Conservation (phyloP, 2,113 vertebrate species). For the Nipponia nippon region DNA sequence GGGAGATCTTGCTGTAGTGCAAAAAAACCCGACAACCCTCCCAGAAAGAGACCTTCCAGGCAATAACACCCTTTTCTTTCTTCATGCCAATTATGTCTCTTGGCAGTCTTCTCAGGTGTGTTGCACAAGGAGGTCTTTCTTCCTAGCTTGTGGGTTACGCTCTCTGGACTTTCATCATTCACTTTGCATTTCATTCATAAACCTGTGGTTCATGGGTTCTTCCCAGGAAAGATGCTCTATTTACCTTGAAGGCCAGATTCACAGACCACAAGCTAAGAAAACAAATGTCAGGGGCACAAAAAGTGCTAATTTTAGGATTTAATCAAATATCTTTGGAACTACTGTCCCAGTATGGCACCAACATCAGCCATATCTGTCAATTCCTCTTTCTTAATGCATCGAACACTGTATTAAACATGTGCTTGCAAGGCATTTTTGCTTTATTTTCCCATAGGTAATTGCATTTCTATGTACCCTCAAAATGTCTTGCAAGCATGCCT, state of each 20-base stretch:
- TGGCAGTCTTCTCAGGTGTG: background rate
- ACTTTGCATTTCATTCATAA: background rate
- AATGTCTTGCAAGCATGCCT: background rate
- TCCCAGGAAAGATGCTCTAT: background rate
- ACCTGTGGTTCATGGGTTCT: background rate
- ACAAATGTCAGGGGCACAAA: background rate
- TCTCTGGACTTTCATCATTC: background rate
- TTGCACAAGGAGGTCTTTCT: background rate
- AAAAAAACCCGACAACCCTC: background rate
- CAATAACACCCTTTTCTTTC: background rate
- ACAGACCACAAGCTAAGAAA: background rate
- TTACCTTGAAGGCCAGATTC: background rate
- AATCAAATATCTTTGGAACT: background rate
- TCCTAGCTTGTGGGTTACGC: background rate
- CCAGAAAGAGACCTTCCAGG: background rate
- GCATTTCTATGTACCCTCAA: background rate
- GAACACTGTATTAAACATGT: background rate
- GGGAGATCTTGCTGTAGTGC: background rate
- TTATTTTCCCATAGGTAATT: background rate
- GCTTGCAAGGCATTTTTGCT: background rate
- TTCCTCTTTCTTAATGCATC: background rate
- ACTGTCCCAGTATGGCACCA: background rate
- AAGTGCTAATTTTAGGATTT: background rate
- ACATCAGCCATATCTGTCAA: background rate
- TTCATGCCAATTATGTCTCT: rapidly evolving